Base-by-base conservation (phyloP, 2,797 vertebrate species). In the Pseudomugil tenellus region DNA sequence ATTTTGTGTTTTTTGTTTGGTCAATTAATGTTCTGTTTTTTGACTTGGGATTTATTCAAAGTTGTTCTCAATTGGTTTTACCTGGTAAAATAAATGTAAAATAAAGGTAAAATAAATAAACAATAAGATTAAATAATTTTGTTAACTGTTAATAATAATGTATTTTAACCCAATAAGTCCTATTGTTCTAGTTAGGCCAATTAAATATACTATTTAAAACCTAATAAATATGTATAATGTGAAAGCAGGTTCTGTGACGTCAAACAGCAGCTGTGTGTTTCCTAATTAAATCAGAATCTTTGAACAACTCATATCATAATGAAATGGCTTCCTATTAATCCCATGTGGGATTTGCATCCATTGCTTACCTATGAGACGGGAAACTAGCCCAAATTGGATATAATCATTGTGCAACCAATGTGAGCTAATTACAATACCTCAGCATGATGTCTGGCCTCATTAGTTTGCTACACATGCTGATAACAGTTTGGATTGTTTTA, bases 391-490 rank as follows among this genome's bases (percentile, higher is more conserved):
- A 53, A 76, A 35, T 68, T 65, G 34, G 29, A 63, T 57, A 34
- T 34, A 57, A 69, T 72, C 57, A 71, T 23, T 43, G 51, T 61
- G 29, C 70, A 25, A 53, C 25, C 51, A 7, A 14, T 28, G 26
- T 10, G 26, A 51, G 70, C 58, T 70, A 28, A 53, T 52, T 4
- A 19, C 25, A 25, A 32, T 28, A 16, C 23, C 46, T 51, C 70
- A 71, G 23, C 51, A 34, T 61, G 53, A 74, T 13, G 5, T 72
- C 41, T 63, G 61, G 26, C 29, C 51, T 80, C 43, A 63, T 66
- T 67, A 34, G 31, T 21, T 58, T 64, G 56, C 63, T 79, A 31
- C 23, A 48, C 26, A 17, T 28, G 2, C 17, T 23, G 28, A 62
- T 32, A 71, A 61, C 59, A 74, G 35, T 7, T 6, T 8, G n/a